Percentiles rank a stretch among this genome's conserved stretches.
Conservation (phyloP, 2,888 invertebrate species). For the Chesias legatella region DNA sequence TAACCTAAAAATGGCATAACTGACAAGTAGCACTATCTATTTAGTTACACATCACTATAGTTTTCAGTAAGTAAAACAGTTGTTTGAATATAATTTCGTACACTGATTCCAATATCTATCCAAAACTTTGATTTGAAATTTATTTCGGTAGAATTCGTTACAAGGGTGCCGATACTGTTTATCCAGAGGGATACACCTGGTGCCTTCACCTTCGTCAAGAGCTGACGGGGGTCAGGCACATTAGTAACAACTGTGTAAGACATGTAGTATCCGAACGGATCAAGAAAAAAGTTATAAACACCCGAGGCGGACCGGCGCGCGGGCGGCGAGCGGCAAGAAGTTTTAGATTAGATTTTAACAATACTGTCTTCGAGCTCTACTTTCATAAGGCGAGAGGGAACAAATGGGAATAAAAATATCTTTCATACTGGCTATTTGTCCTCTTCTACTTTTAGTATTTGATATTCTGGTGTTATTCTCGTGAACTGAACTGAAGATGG, state of each 20-base stretch:
- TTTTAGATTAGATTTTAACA: constrained; percentile 30
- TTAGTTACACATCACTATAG: no score
- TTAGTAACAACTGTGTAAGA: constrained; percentile 63
- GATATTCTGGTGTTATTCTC: no score
- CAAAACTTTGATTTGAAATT: constrained; percentile 43
- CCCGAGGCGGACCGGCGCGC: constrained; percentile 9
- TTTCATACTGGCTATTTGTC: no score
- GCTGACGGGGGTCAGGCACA: constrained; percentile 56
- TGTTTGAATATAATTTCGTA: constrained; percentile 3
- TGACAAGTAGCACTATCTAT: no score
- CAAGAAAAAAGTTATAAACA: constrained; percentile 32
- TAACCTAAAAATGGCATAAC: no score
- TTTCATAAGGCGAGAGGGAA: background rate
- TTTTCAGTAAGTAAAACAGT: no score
- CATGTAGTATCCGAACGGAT: constrained; percentile 39
- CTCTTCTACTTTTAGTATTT: no score
- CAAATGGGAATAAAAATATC: no score
- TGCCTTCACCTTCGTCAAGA: constrained; percentile 59
- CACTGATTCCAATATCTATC: constrained; percentile 27
- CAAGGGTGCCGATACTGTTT: constrained; percentile 48
- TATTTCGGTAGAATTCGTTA: constrained; percentile 49
- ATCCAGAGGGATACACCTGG: constrained; percentile 50
- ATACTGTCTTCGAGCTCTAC: constrained; percentile 3
- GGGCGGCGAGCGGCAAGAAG: constrained; percentile 15
- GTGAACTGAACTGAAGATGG: no score